Evolutionary conservation across 2,113 vertebrate species (phyloP).

Genomic region (Neogobius melanostomus): DNA sequence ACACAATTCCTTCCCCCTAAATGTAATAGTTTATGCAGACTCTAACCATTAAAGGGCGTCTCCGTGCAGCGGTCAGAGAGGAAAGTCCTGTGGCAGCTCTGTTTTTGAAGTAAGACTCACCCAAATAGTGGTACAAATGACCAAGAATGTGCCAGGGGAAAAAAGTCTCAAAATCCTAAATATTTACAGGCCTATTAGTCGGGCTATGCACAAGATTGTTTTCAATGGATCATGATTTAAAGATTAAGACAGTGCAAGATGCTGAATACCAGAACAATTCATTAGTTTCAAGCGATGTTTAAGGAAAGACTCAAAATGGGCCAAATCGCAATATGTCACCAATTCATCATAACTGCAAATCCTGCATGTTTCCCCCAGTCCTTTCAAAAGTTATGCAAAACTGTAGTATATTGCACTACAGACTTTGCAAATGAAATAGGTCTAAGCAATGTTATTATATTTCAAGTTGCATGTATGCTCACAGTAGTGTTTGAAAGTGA

Average conservation of each 20-base stretch:
- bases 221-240: neutral
- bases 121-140: conserved; percentile 2
- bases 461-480: no score
- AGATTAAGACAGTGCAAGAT: neutral
- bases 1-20: neutral
- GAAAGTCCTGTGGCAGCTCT: conserved; percentile 4
- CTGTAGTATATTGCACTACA: no score
- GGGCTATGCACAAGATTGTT: neutral
- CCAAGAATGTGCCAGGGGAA: neutral
- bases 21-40: conserved; percentile 2
- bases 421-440: no score
- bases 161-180: neutral
- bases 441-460: no score
- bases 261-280: neutral
- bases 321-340: no score
- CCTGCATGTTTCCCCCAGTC: no score
- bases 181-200: neutral
- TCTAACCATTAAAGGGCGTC: neutral
- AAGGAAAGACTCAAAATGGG: no score
- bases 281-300: neutral
- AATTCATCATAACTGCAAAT: no score
- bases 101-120: conserved; percentile 6
- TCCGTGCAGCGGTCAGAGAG: neutral
- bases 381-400: no score
- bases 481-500: no score